phyloP scores from a whole-genome alignment of 1,140 invertebrate species.

The Nephila pilipes region DNA sequence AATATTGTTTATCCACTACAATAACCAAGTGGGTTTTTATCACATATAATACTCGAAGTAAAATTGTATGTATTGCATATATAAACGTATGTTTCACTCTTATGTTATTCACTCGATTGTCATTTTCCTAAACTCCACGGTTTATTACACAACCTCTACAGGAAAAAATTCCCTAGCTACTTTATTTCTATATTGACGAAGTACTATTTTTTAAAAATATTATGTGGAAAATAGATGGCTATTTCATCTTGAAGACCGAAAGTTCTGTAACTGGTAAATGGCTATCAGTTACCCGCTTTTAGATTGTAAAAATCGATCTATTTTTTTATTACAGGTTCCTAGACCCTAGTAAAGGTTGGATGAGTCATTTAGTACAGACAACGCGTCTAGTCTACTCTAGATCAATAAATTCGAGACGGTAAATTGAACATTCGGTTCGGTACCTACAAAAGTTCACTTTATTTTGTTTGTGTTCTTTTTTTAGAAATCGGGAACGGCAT shows the following conservation, averaged over 20 bases:
- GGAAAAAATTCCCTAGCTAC: too few relatives aligned
- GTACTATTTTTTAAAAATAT: too few relatives aligned
- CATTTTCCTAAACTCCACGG: too few relatives aligned
- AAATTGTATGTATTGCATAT: too few relatives aligned
- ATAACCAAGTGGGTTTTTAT: too few relatives aligned
- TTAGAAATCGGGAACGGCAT: not conserved
- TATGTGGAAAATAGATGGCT: too few relatives aligned
- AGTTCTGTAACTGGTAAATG: not conserved
- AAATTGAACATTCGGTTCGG: not conserved
- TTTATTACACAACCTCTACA: too few relatives aligned
- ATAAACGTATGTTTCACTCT: too few relatives aligned
- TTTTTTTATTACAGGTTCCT: not conserved
- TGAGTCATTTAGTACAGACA: slow-evolving; percentile 35
- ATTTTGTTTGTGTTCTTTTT: not conserved
- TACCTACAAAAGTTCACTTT: not conserved
- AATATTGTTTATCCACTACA: too few relatives aligned
- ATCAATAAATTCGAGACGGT: slow-evolving; percentile 21
- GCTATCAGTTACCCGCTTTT: not conserved
- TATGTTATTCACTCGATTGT: too few relatives aligned
- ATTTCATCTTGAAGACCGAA: not conserved
- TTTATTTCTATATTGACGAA: too few relatives aligned
- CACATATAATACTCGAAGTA: too few relatives aligned
- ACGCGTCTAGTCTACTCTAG: not conserved
- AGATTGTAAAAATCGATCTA: not conserved
- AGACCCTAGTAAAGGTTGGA: not conserved